Evolutionary conservation across 2,888 invertebrate species (phyloP).

Genomic region (Petrolisthes cinctipes): DNA sequence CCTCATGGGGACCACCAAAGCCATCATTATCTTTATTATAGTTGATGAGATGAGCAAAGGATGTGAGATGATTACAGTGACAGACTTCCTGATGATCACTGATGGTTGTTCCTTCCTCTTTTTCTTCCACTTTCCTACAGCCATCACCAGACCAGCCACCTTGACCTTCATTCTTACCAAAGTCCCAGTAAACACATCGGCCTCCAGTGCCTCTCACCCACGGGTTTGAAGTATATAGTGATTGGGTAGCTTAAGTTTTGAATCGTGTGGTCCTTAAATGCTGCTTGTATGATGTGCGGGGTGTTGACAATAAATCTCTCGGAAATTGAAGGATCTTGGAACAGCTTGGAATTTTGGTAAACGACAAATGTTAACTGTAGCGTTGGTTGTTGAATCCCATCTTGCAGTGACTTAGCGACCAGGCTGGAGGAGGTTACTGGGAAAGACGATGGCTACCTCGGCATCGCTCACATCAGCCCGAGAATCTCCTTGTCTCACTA

Average conservation of each 20-base stretch:
- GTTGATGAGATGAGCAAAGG: slow-evolving; percentile 75
- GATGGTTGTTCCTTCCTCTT: slow-evolving; percentile 20
- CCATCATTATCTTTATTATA: slow-evolving; percentile 60
- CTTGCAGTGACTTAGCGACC: neutral
- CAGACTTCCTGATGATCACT: slow-evolving; percentile 67
- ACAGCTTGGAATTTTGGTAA: slow-evolving; percentile 53
- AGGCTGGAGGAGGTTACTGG: slow-evolving; percentile 40
- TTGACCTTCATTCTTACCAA: slow-evolving; percentile 66
- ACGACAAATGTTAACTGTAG: slow-evolving; percentile 36
- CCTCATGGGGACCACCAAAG: slow-evolving; percentile 30
- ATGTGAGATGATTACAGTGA: slow-evolving; percentile 75
- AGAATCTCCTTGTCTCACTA: slow-evolving; percentile 18
- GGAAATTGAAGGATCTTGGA: slow-evolving; percentile 25
- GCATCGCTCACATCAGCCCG: slow-evolving; percentile 30
- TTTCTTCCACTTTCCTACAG: slow-evolving; percentile 56
- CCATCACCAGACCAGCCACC: slow-evolving; percentile 67
- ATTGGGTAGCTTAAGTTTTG: slow-evolving; percentile 56
- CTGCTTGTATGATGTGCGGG: slow-evolving; percentile 68
- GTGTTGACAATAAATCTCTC: slow-evolving; percentile 66
- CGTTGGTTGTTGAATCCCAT: neutral
- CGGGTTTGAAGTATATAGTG: slow-evolving; percentile 65
- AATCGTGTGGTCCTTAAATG: slow-evolving; percentile 50
- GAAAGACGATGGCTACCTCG: slow-evolving; percentile 52
- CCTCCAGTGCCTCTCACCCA: slow-evolving; percentile 29
- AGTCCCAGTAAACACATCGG: slow-evolving; percentile 76